A percentile compares a stretch with the other conserved stretches of the same genome.
Conservation (phyloP, 2,797 vertebrate genomes). For the Coracias cyanogaster region DNA sequence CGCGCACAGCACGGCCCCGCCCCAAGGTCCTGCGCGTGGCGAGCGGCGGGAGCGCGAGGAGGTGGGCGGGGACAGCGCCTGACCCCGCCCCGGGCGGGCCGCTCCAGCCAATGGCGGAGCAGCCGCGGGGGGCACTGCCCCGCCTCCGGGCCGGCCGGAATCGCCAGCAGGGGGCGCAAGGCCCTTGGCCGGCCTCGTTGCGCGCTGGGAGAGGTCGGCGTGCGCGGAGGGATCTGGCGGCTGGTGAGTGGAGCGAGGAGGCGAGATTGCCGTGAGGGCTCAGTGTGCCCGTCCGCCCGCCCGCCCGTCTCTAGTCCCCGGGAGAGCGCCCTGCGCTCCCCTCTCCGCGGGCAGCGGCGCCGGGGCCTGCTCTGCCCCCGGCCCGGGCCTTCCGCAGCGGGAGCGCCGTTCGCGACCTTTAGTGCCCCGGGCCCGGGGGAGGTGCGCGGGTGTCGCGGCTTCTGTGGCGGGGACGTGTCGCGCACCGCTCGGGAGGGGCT, state of each 20-base stretch:
- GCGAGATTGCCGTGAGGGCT: too few relatives aligned
- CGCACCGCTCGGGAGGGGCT: background rate
- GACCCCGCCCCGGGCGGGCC: background rate
- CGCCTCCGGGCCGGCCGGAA: background rate
- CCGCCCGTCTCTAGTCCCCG: too few relatives aligned
- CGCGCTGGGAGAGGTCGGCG: background rate
- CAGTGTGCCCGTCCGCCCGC: accelerated
- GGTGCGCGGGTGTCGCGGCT: background rate
- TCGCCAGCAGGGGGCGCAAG: background rate
- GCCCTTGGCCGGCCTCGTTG: background rate
- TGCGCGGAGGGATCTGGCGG: background rate
- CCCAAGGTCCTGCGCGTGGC: too few relatives aligned
- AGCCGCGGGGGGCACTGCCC: too few relatives aligned
- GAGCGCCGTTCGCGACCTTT: background rate
- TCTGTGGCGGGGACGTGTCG: background rate
- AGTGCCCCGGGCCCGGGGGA: background rate
- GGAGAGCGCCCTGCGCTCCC: background rate
- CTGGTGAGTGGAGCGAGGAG: background rate
- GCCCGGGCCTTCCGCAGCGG: too few relatives aligned
- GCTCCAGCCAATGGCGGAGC: background rate
- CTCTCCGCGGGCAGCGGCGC: too few relatives aligned
- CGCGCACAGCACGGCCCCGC: accelerated
- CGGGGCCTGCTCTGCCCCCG: too few relatives aligned
- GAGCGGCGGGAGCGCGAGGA: too few relatives aligned
- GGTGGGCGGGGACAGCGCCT: background rate